These are phyloP conservation scores for Cynodonichthys magdalenae DNA, from an alignment of 2,797 vertebrate genomes.

Conservation along the genomic window DNA sequence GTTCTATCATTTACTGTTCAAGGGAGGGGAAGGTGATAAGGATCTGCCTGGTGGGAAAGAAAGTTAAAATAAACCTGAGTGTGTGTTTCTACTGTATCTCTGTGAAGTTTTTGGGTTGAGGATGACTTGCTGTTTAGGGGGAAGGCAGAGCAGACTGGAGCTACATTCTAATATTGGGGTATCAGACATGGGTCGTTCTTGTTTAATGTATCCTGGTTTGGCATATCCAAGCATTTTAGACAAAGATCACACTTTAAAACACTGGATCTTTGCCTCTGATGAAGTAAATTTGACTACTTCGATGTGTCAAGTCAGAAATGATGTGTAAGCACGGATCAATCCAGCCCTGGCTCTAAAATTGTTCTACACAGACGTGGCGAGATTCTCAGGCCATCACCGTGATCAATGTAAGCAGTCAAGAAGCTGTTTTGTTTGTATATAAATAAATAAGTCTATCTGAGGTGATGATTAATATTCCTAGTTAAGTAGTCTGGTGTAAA, in stretches of 20 bases:
- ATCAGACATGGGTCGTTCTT: conserved; percentile 49
- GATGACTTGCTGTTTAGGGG: conserved; percentile 79
- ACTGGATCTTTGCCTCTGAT: conserved; percentile 14
- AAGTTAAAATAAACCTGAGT: conserved; percentile 35
- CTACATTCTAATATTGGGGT: conserved; percentile 54
- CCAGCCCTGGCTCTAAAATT: conserved; percentile 65
- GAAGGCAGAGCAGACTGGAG: conserved; percentile 70
- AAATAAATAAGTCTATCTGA: conserved; percentile 84
- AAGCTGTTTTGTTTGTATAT: conserved; percentile 89
- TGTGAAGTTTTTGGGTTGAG: conserved; percentile 61
- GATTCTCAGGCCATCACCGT: conserved; percentile 78
- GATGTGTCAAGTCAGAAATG: conserved; percentile 42
- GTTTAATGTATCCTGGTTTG: conserved; percentile 41
- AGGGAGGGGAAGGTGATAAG: conserved; percentile 13
- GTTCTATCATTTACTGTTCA: conserved; percentile 20
- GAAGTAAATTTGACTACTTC: conserved; percentile 29
- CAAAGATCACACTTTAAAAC: conserved; percentile 18
- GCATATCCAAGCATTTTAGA: conserved; percentile 45
- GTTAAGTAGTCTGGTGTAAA: conserved; percentile 90
- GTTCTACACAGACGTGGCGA: conserved; percentile 71
- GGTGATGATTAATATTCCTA: conserved; percentile 82
- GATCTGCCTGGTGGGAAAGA: conserved; percentile 18
- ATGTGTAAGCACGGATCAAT: conserved; percentile 54
- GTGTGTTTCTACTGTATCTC: conserved; percentile 62
- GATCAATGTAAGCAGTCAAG: conserved; percentile 81